A percentile compares a stretch with the other conserved stretches of the same genome.
phyloP scores from a whole-genome alignment of 2,797 vertebrate species.

The Crenichthys baileyi region DNA sequence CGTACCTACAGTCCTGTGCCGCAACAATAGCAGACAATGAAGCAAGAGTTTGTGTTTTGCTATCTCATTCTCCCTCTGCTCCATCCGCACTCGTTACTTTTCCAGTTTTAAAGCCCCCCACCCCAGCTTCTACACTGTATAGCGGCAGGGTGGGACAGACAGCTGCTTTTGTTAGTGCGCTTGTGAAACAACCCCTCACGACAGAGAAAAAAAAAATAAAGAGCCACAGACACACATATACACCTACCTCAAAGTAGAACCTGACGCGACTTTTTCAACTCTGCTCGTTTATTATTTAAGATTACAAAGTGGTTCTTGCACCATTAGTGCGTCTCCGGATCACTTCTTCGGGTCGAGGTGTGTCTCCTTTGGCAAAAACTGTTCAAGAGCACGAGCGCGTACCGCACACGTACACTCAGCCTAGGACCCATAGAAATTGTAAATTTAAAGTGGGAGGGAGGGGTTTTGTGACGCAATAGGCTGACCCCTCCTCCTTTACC shows the following conservation, averaged over 20 bases:
- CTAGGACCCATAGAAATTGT: conserved; percentile 81
- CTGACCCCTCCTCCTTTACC: conserved; percentile 42
- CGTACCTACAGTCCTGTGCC: conserved; percentile 59
- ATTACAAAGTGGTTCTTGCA: conserved; percentile 59
- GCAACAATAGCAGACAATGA: conserved; percentile 78
- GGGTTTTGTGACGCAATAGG: conserved; percentile 63
- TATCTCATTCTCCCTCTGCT: conserved; percentile 36
- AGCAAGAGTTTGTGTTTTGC: conserved; percentile 63
- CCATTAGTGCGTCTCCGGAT: conserved; percentile 54
- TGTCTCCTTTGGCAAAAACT: conserved; percentile 75
- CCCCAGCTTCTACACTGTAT: neutral
- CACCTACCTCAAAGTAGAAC: conserved; percentile 78
- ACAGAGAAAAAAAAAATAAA: conserved; percentile 5
- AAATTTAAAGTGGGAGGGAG: conserved; percentile 77
- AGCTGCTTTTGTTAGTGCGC: conserved; percentile 71
- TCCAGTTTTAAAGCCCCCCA: neutral
- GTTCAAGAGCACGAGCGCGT: conserved; percentile 55
- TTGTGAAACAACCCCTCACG: conserved; percentile 45
- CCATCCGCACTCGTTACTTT: conserved; percentile 12
- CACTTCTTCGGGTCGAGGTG: conserved; percentile 71
- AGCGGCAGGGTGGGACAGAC: conserved; percentile 3
- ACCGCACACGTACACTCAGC: conserved; percentile 38
- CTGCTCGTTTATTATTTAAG: conserved; percentile 54
- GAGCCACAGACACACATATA: conserved; percentile 12
- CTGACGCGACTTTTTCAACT: conserved; percentile 65